A percentile compares a stretch with the other conserved stretches of the same genome.
Conservation (phyloP, 2,113 vertebrate species). For the Crocuta crocuta region DNA sequence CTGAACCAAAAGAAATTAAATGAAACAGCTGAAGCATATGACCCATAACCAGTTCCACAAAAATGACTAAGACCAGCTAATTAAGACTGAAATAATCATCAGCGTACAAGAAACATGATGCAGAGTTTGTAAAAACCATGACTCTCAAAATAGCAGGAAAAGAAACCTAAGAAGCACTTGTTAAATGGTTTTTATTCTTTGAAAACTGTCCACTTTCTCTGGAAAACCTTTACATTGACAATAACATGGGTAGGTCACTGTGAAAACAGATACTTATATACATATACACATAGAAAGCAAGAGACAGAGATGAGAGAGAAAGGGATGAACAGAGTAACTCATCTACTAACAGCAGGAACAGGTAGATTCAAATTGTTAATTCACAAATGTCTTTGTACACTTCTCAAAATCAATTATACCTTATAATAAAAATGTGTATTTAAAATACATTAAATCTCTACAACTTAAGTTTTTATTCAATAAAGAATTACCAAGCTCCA, state of each 20-base stretch:
- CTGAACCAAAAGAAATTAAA: not conserved
- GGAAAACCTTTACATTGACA: not conserved
- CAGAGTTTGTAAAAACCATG: not conserved
- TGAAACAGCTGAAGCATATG: not conserved
- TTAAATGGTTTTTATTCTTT: not conserved
- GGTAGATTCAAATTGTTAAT: not conserved
- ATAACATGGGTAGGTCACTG: not conserved
- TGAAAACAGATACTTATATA: not conserved
- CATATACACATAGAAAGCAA: not conserved
- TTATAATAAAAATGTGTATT: slow-evolving; percentile 30
- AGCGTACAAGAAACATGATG: not conserved
- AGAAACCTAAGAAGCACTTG: not conserved
- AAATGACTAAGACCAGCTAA: not conserved
- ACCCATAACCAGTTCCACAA: not conserved
- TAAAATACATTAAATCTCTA: not conserved
- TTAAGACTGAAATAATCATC: not conserved
- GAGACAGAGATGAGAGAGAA: not conserved
- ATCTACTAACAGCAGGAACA: not conserved
- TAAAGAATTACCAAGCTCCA: not conserved
- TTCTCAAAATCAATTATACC: slow-evolving; percentile 24
- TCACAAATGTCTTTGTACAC: not conserved
- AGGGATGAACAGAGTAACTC: not conserved
- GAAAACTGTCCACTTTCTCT: not conserved
- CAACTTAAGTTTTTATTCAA: slow-evolving; percentile 35
- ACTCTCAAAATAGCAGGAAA: not conserved